Evolutionary conservation across 2,113 vertebrate genomes (phyloP).

Genomic region (Rissa tridactyla): DNA sequence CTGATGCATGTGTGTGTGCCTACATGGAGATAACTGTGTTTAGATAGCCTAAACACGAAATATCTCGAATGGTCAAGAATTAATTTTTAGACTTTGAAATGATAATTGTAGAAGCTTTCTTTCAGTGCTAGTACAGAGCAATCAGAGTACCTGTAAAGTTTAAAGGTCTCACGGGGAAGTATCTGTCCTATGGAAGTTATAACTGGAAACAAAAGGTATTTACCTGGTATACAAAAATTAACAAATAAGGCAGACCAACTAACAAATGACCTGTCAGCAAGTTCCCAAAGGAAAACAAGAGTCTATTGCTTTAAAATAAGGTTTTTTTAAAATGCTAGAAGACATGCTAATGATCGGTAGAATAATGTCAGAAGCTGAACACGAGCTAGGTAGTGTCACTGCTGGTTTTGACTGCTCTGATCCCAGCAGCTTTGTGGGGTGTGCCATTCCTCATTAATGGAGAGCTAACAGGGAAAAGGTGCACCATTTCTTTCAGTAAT

Average conservation of each 20-base stretch:
- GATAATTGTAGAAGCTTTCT: not conserved
- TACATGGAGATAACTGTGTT: not conserved
- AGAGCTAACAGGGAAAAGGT: not conserved
- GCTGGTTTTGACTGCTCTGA: not conserved
- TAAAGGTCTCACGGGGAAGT: not conserved
- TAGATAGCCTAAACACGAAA: not conserved
- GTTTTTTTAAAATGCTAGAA: not conserved
- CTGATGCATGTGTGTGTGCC: not conserved
- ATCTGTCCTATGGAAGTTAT: not conserved
- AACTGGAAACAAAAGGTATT: not conserved
- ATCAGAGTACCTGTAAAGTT: not conserved
- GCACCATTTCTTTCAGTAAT: not conserved
- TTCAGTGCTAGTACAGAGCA: not conserved
- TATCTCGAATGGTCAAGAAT: not conserved
- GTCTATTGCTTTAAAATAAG: not conserved
- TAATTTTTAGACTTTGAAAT: not conserved
- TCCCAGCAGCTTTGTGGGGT: not conserved
- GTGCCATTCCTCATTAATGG: not conserved
- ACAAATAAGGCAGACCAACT: not conserved
- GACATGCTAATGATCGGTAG: accelerated
- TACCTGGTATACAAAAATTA: not conserved
- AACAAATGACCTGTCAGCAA: not conserved
- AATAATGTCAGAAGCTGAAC: not conserved
- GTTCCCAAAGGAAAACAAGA: not conserved
- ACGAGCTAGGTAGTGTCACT: not conserved